phyloP scores from a whole-genome alignment of 2,797 vertebrate species.

The Amphiprion clarkii region DNA sequence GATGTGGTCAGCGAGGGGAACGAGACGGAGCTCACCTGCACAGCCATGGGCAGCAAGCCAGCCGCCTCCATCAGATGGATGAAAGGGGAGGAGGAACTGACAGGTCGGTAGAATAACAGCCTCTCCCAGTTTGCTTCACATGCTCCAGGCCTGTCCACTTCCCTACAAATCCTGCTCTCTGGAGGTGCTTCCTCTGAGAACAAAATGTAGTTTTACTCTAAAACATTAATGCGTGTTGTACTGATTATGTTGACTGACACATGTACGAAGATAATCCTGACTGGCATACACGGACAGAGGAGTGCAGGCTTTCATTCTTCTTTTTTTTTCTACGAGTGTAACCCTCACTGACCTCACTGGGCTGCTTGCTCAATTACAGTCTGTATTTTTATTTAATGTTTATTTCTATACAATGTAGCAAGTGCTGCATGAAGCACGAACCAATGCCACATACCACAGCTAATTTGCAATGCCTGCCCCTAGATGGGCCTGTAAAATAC shows the following conservation, averaged over 20 bases:
- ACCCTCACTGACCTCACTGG: neutral
- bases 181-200: conserved; percentile 39
- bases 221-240: conserved; percentile 48
- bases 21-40: conserved; percentile 98
- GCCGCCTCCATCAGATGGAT: conserved; percentile 96
- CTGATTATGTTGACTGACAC: conserved; percentile 63
- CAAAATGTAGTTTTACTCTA: conserved; percentile 39
- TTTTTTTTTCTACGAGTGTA: neutral
- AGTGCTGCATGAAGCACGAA: too few relatives aligned
- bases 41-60: conserved; percentile 95
- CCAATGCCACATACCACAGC: too few relatives aligned
- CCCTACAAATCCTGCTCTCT: conserved; percentile 41
- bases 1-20: conserved; percentile 94
- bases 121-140: conserved; percentile 66
- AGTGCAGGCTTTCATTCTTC: neutral
- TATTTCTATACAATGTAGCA: too few relatives aligned
- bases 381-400: neutral
- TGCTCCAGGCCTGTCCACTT: conserved; percentile 59
- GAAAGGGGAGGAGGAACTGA: conserved; percentile 94
- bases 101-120: conserved; percentile 87
- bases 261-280: conserved; percentile 42
- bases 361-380: conserved; percentile 23
- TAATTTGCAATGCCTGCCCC: too few relatives aligned
- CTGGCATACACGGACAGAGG: conserved; percentile 19
- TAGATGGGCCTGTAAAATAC: too few relatives aligned